Evolutionary conservation across 2,888 invertebrate species (phyloP), one percentile per base, ranked within the genome.

Genomic region (Cheilosia variabilis): DNA sequence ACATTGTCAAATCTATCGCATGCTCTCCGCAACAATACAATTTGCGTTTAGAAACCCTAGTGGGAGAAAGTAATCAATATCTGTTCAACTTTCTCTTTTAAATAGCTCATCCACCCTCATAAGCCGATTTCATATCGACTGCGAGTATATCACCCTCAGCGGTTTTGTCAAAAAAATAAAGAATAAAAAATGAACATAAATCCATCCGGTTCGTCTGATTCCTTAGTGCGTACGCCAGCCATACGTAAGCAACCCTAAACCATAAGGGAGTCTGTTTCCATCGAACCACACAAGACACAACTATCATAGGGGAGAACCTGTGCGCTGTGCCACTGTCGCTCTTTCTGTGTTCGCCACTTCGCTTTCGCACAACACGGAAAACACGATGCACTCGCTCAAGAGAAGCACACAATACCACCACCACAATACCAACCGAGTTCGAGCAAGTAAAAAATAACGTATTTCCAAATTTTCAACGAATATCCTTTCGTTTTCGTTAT

Each of bases 401-500:
- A 86, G 86, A 80, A 86, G 71, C 62, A 80, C 80, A 53, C 65
- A 34, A 86, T 80, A 52, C 68, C 31, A 52, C 68, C 31, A 52
- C 68, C 24, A 37, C 37, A 13, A 37, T 13, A 86, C 47, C 62
- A 75, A 37, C 24, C 63, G 34, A n/a, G n/a, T n/a, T n/a, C n/a
- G n/a, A 52, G 63, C 66, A 81, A 71, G 57, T 43, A 57, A 19
- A 65, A 68, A 43, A 69, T 53, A 79, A 75, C 45, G 52, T 77
- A 66, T 65, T 80, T 76, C 66, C 22, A 69, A 78, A 73, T 52
- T 84, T 75, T 84, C 84, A 80, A 81, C 86, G 86, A 86, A 86
- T 81, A 81, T 86, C 86, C 86, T 86, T 86, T 86, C 86, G 66
- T 86, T 81, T 86, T 86, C 86, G 86, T 86, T 77, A 65, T 86